Evolutionary conservation across 2,888 invertebrate genomes (phyloP), one percentile per base, ranked within the genome.

Genomic region (Eristalis arbustorum): DNA sequence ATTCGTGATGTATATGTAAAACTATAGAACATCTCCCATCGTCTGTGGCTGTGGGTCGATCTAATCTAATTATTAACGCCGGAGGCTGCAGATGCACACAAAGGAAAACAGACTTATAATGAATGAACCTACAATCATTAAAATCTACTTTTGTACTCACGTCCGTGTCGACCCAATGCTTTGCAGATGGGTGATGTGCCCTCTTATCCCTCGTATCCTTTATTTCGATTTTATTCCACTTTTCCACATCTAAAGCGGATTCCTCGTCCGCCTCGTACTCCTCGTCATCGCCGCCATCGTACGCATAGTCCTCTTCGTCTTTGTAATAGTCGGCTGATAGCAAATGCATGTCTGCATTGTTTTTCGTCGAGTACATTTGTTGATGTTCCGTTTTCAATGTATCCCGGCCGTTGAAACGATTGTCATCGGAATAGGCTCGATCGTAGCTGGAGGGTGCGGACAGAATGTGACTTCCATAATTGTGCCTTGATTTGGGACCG

Each of bases 191-290:
- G 56, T 91, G 91, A 83, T 91, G 92, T 69, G 90, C 90, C 80
- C 90, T 89, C 79, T 91, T 90, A 75, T 89, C 89, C 73, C 91
- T 85, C 57, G 90, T 89, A 88, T 91, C 91, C 81, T 90, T 90
- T 88, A 93, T 91, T 89, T 93, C 91, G 89, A 92, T 90, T 89
- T 93, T 90, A 89, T 93, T 89, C 92, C 92, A 89, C 89, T 92
- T 88, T 85, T 93, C 90, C 87, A 92, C 88, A 89, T 91, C 68
- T 8, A 67, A 66, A 88, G 93, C 88, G 89, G 92, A 87, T 87
- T 91, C 84, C 37, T 37, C 37, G 37, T 37, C 37, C 80, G 92
- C 89, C 63, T 92, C 89, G 89, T 91, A 90, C 88, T 91, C 89
- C 90, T 89, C 90, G 88, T 91, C 89, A 90, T 89, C 88, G 8